Evolutionary conservation across 2,113 vertebrate genomes (phyloP).

Genomic region (Nyctibius bracteatus): DNA sequence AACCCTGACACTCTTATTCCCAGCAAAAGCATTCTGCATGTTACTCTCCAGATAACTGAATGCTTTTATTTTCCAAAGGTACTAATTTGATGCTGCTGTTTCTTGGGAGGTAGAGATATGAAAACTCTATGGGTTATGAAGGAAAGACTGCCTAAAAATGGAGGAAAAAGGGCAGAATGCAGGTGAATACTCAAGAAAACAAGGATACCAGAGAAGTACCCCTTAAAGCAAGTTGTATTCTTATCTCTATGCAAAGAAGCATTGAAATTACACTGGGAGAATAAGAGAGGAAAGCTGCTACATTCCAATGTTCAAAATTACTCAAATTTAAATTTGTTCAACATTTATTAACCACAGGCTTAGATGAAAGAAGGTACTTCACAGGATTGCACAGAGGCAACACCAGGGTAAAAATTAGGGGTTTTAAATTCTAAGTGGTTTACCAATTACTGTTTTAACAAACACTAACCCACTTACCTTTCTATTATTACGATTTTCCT

Average conservation of each 20-base stretch:
- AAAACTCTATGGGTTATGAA: background rate
- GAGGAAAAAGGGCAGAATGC: background rate
- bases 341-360: constrained; percentile 33
- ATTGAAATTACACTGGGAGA: background rate
- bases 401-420: background rate
- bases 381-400: background rate
- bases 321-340: constrained; percentile 33
- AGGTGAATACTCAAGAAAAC: background rate
- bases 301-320: background rate
- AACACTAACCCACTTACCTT: background rate
- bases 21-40: background rate
- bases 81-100: background rate
- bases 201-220: background rate
- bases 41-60: background rate
- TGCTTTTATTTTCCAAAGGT: background rate
- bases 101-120: background rate
- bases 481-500: background rate
- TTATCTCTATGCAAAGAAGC: background rate
- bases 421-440: constrained; percentile 9
- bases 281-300: background rate
- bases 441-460: constrained; percentile 34
- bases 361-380: constrained; percentile 38
- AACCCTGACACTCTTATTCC: background rate
- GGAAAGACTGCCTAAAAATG: background rate
- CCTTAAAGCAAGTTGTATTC: constrained; percentile 6